Percentiles rank a stretch among this genome's conserved stretches.
Conservation (phyloP, 2,113 vertebrate species). For the Ptychochromis oligacanthus region DNA sequence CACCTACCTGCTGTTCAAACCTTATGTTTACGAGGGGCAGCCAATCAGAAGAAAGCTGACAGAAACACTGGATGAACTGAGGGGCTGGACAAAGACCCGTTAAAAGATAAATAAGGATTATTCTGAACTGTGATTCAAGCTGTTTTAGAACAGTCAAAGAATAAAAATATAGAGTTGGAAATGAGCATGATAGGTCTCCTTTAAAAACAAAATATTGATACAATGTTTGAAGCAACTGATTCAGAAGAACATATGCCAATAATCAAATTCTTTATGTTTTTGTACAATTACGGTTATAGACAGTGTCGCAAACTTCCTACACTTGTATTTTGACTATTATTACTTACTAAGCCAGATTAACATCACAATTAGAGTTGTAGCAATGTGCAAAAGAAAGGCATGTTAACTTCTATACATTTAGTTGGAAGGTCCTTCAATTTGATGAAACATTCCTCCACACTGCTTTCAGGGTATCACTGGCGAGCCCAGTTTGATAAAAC, state of each 20-base stretch:
- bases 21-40: background rate
- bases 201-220: background rate
- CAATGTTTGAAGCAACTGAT: too few species aligned
- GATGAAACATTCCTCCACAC: too few species aligned
- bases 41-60: background rate
- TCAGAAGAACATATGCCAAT: background rate
- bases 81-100: too few species aligned
- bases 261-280: background rate
- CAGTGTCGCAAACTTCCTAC: background rate
- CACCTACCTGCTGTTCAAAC: background rate
- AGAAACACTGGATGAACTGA: background rate
- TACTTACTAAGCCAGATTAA: too few species aligned
- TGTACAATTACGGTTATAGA: background rate
- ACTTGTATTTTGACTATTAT: background rate
- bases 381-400: too few species aligned
- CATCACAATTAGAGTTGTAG: too few species aligned
- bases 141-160: fast-evolving
- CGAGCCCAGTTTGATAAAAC: background rate
- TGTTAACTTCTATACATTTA: too few species aligned
- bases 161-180: background rate
- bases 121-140: background rate
- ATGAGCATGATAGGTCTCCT: background rate
- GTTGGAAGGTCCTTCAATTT: too few species aligned
- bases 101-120: background rate
- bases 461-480: background rate